Conservation (phyloP, 1,140 invertebrate species). For the Drosophila aff. region DNA sequence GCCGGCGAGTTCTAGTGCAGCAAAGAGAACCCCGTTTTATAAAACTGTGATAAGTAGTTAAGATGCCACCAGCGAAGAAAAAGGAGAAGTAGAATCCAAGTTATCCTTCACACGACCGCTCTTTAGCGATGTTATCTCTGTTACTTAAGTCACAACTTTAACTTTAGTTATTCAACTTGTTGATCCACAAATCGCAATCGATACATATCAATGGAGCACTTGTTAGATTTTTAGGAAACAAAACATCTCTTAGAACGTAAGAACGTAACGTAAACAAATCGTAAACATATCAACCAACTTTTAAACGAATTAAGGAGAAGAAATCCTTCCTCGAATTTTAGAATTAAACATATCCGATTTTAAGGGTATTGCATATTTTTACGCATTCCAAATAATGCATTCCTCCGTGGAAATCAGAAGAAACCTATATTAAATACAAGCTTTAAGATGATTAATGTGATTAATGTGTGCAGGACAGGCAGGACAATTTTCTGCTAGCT, state of each 20-base stretch:
- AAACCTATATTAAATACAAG: neutral
- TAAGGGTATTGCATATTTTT: conserved; percentile 1
- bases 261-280: conserved; percentile 15
- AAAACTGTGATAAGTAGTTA: conserved; percentile 76
- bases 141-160: conserved; percentile 14
- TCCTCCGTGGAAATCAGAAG: neutral
- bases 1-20: conserved; percentile 72
- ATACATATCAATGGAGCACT: conserved; percentile 53
- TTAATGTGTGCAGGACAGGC: too few relatives aligned
- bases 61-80: conserved; percentile 33
- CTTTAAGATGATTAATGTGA: neutral
- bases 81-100: conserved; percentile 1
- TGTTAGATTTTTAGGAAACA: conserved; percentile 25
- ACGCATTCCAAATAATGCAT: conserved; percentile 5
- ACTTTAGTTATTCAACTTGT: conserved; percentile 26
- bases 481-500: too few relatives aligned
- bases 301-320: conserved; percentile 7
- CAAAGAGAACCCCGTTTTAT: conserved; percentile 17
- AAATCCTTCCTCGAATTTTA: conserved; percentile 1
- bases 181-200: conserved; percentile 49
- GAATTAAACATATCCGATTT: neutral
- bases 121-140: conserved; percentile 45
- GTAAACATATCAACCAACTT: conserved; percentile 38
- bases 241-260: neutral
- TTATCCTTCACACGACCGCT: conserved; percentile 43